Evolutionary conservation across 2,113 vertebrate species (phyloP).

Genomic region (Salvelinus alpinus): DNA sequence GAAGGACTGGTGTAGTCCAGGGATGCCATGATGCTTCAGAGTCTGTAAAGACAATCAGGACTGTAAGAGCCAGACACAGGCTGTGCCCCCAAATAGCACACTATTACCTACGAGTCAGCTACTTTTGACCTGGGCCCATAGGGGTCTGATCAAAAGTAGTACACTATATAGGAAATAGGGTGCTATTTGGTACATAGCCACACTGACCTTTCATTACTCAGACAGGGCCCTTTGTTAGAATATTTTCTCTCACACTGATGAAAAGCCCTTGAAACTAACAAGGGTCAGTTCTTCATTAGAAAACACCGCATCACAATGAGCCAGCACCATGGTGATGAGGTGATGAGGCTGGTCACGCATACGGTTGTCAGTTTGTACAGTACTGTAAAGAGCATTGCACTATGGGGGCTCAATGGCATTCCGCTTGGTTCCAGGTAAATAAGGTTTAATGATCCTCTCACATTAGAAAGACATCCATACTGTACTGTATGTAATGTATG

Average conservation of each 20-base stretch:
- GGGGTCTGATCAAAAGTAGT: slow-evolving; percentile 40
- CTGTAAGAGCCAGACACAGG: not conserved
- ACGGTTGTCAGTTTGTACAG: not conserved
- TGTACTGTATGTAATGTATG: no score
- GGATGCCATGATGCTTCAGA: not conserved
- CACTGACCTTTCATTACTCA: slow-evolving; percentile 61
- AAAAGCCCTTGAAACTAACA: slow-evolving; percentile 43
- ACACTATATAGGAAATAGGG: slow-evolving; percentile 25
- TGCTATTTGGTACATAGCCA: slow-evolving; percentile 35
- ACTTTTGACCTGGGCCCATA: not conserved
- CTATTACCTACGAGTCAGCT: not conserved
- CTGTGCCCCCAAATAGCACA: not conserved
- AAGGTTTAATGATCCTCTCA: not conserved
- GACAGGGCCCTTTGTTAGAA: slow-evolving; percentile 17
- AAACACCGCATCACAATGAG: slow-evolving; percentile 25
- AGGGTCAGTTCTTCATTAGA: slow-evolving; percentile 62
- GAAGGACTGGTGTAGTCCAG: not conserved
- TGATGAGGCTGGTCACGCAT: not conserved
- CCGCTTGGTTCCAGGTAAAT: no score
- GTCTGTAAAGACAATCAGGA: not conserved
- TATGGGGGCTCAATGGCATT: not conserved
- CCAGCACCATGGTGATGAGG: slow-evolving; percentile 23
- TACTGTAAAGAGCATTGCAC: not conserved
- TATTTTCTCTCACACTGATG: slow-evolving; percentile 29
- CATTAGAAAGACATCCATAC: not conserved